Conservation (phyloP, 2,888 invertebrate species). For the Aspidapion aeneum region DNA sequence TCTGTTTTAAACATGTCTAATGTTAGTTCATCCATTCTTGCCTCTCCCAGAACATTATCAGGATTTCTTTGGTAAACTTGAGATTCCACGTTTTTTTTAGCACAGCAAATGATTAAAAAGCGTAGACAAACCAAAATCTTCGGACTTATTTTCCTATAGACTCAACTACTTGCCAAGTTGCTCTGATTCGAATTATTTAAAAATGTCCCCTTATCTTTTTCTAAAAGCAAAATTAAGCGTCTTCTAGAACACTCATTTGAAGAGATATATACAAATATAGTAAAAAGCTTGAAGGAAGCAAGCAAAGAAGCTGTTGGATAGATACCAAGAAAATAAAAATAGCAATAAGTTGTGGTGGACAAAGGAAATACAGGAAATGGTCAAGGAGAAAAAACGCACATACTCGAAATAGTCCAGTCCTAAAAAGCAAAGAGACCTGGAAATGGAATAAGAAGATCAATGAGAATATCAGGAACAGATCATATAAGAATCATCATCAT, state of each 20-base stretch:
- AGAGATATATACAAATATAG: no score
- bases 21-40: slow-evolving; percentile 59
- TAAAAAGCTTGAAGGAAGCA: no score
- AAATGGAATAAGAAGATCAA: no score
- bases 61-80: slow-evolving; percentile 70
- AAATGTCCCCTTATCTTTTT: slow-evolving; percentile 67
- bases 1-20: slow-evolving; percentile 76
- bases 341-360: slow-evolving; percentile 68
- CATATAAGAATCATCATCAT: no score
- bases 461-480: no score
- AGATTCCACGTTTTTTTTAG: slow-evolving; percentile 72
- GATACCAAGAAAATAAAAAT: no score
- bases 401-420: no score
- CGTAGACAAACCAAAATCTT: slow-evolving; percentile 79
- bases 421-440: no score
- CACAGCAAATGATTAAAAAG: slow-evolving; percentile 78
- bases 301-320: no score
- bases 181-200: slow-evolving; percentile 42
- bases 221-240: slow-evolving; percentile 75
- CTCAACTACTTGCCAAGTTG: slow-evolving; percentile 54
- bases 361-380: no score
- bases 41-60: slow-evolving; percentile 70
- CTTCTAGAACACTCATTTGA: slow-evolving; percentile 73
- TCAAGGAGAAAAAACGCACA: no score
- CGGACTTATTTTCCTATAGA: slow-evolving; percentile 63